A percentile compares a stretch with the other conserved stretches of the same genome.
Conservation (phyloP, 1,140 invertebrate species). For the Papilio dardanus region DNA sequence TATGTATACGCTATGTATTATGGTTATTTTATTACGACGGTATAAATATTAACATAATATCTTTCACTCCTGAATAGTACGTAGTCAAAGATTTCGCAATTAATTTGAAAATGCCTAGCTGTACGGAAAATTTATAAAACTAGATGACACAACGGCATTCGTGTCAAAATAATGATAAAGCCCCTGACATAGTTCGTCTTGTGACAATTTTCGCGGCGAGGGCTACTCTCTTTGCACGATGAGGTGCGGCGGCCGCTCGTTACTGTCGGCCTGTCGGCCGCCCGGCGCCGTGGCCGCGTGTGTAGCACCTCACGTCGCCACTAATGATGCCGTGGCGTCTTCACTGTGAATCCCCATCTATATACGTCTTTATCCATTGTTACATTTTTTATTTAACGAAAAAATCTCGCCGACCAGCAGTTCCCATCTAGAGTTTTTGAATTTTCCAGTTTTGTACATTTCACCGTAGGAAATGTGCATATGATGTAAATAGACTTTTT, state of each 20-base stretch:
- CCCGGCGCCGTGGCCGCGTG: constrained; percentile 48
- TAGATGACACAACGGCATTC: constrained; percentile 39
- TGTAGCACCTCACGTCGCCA: constrained; percentile 53
- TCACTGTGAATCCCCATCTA: constrained; percentile 38
- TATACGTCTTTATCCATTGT: constrained; percentile 38
- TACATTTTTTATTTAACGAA: constrained; percentile 34
- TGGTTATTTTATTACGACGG: neutral
- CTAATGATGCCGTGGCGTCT: constrained; percentile 69
- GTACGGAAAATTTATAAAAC: constrained; percentile 4
- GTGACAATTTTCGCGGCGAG: constrained; percentile 74
- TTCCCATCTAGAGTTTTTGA: constrained; percentile 46
- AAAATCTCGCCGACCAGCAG: constrained; percentile 37
- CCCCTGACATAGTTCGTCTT: constrained; percentile 72
- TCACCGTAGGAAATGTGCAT: constrained; percentile 67
- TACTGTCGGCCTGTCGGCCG: constrained; percentile 70
- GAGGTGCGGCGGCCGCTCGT: constrained; percentile 75
- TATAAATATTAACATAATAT: neutral
- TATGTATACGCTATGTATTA: neutral
- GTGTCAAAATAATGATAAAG: constrained; percentile 71
- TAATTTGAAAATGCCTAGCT: constrained; percentile 25
- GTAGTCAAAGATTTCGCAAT: neutral
- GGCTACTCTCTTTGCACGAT: constrained; percentile 71
- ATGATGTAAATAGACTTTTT: constrained; percentile 78
- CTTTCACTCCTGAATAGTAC: neutral
- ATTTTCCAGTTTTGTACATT: constrained; percentile 52